Conservation (phyloP, 1,140 invertebrate species). For the Mesaphorura yosii region DNA sequence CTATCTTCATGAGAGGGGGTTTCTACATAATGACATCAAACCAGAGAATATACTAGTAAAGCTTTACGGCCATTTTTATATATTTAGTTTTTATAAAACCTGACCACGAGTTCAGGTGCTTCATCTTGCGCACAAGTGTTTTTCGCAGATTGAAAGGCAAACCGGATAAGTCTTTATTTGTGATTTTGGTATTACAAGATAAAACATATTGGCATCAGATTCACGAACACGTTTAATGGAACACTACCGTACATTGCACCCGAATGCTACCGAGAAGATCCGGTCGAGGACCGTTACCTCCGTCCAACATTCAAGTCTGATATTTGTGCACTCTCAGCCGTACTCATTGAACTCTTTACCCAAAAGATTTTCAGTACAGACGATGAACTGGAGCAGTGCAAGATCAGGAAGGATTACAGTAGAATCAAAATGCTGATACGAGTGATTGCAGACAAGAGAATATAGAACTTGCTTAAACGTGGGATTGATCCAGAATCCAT, state of each 20-base stretch:
- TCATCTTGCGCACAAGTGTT: too few relatives aligned
- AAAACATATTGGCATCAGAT: background rate
- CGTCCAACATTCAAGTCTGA: background rate
- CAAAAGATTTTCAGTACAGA: background rate
- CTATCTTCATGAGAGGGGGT: too few relatives aligned
- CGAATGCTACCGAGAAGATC: conserved; percentile 1
- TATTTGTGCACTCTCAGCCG: background rate
- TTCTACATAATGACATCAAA: too few relatives aligned
- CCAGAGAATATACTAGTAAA: too few relatives aligned
- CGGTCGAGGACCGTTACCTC: background rate
- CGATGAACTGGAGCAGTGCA: background rate
- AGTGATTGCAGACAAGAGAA: too few relatives aligned
- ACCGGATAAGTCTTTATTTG: background rate
- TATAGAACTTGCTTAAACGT: too few relatives aligned
- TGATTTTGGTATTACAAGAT: conserved; percentile 6
- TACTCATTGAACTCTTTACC: background rate
- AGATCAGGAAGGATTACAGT: background rate
- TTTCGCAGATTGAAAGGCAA: background rate
- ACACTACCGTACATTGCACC: conserved; percentile 4
- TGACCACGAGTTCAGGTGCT: too few relatives aligned
- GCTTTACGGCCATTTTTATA: too few relatives aligned
- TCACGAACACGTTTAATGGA: background rate
- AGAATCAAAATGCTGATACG: background rate
- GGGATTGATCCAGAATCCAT: too few relatives aligned
- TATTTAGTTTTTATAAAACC: too few relatives aligned